Percentiles rank a stretch among this genome's conserved stretches.
Evolutionary conservation across 2,113 vertebrate genomes (phyloP).

Genomic region (Cricetomys ansorgei): DNA sequence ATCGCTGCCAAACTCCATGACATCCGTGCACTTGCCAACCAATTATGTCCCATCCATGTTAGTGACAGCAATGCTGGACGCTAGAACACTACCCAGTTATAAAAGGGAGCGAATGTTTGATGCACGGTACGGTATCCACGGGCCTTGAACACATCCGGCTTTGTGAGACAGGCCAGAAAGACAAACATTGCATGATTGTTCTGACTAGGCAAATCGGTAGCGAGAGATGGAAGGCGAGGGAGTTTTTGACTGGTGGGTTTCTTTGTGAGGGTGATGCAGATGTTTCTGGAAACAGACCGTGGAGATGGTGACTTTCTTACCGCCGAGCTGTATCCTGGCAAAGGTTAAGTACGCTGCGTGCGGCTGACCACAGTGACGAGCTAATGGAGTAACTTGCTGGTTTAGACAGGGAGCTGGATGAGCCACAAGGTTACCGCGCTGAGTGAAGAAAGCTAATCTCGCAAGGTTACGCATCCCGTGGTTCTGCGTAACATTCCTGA

Average conservation of each 20-base stretch:
- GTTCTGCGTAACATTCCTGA: slow-evolving; percentile 22
- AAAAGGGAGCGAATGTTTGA: slow-evolving; percentile 25
- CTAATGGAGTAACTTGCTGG: background rate
- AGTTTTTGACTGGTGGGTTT: background rate
- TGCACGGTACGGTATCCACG: background rate
- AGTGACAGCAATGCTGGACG: slow-evolving; percentile 44
- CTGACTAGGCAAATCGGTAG: background rate
- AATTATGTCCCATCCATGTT: slow-evolving; percentile 35
- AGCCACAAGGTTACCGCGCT: background rate
- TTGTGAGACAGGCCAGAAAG: slow-evolving; percentile 8
- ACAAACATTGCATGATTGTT: background rate
- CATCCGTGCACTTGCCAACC: slow-evolving; percentile 1
- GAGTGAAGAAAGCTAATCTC: background rate
- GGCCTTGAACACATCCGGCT: background rate
- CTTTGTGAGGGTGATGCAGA: background rate
- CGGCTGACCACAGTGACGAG: background rate
- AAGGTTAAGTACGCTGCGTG: background rate
- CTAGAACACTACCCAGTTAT: background rate
- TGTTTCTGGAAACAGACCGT: background rate
- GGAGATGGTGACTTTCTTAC: background rate
- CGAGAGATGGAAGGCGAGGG: background rate
- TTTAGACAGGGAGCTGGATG: background rate
- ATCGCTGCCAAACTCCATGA: background rate
- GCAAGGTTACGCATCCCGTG: background rate
- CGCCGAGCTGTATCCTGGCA: background rate